phyloP scores from a whole-genome alignment of 2,888 invertebrate genomes.

The Apeira syringaria region DNA sequence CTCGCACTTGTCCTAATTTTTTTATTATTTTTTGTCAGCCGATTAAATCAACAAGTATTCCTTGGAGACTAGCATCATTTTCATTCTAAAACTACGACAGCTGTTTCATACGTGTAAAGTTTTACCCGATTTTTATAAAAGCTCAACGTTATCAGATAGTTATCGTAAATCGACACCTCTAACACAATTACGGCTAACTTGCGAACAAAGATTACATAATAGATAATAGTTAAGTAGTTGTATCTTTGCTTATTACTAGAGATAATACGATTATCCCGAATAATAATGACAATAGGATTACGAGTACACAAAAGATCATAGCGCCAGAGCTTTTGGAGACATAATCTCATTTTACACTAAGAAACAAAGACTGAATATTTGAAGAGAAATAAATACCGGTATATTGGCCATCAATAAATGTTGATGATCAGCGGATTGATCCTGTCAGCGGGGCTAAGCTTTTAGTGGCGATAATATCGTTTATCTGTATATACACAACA shows the following conservation, averaged over 20 bases:
- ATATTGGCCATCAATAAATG: too few species aligned
- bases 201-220: constrained; percentile 25
- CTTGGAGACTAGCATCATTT: too few species aligned
- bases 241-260: constrained; percentile 26
- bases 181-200: constrained; percentile 23
- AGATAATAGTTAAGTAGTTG: constrained; percentile 31
- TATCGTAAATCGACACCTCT: constrained; percentile 29
- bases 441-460: too few species aligned
- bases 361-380: background rate
- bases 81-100: too few species aligned
- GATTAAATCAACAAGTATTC: too few species aligned
- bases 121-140: constrained; percentile 1
- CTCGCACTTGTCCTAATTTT: too few species aligned
- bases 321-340: constrained; percentile 45
- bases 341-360: constrained; percentile 54
- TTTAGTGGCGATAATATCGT: too few species aligned
- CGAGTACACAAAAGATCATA: constrained; percentile 59
- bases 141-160: constrained; percentile 11
- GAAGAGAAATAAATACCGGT: too few species aligned
- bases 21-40: too few species aligned
- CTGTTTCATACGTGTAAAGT: constrained; percentile 8
- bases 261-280: constrained; percentile 24
- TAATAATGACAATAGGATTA: constrained; percentile 68
- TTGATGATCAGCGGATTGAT: too few species aligned
- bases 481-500: too few species aligned